Conservation (phyloP, 2,797 vertebrate species). For the Cyclopterus lumpus region DNA sequence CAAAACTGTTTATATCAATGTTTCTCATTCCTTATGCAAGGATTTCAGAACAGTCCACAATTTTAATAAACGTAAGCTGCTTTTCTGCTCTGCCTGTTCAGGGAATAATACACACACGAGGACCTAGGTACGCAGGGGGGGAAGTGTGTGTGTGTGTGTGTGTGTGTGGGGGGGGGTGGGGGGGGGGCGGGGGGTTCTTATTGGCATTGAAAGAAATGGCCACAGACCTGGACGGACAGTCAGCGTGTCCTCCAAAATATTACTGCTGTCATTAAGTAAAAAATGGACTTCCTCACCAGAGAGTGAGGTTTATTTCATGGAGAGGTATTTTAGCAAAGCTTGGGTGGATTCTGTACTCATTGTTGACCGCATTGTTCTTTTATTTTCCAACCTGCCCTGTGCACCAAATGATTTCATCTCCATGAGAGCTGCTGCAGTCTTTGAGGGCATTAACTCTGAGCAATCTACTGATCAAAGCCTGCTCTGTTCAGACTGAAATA, state of each 20-base stretch:
- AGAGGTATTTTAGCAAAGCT: constrained; percentile 36
- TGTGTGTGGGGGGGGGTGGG: neutral
- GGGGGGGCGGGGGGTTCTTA: constrained; percentile 17
- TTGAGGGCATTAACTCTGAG: constrained; percentile 51
- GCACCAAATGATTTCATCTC: constrained; percentile 52
- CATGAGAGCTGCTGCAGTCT: constrained; percentile 47
- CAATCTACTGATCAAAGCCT: constrained; percentile 51
- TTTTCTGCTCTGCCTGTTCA: constrained; percentile 78
- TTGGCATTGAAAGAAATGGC: constrained; percentile 48
- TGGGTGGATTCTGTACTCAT: constrained; percentile 23
- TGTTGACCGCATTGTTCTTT: constrained; percentile 65
- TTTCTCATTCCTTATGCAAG: constrained; percentile 73
- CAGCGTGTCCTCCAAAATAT: constrained; percentile 32
- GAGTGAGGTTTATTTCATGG: constrained; percentile 28
- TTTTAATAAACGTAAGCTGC: constrained; percentile 85
- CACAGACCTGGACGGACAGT: constrained; percentile 44
- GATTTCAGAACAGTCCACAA: constrained; percentile 73
- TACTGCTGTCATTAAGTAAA: constrained; percentile 26
- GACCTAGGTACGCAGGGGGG: constrained; percentile 39
- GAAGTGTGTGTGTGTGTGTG: too few relatives aligned
- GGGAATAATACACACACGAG: constrained; percentile 66
- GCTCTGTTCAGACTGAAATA: constrained; percentile 25
- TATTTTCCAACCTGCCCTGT: constrained; percentile 24
- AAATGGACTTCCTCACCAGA: constrained; percentile 9
- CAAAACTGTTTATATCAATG: constrained; percentile 64